Evolutionary conservation across 2,113 vertebrate species (phyloP), one percentile per base, ranked within the genome.

Genomic region (Hoplias malabaricus): DNA sequence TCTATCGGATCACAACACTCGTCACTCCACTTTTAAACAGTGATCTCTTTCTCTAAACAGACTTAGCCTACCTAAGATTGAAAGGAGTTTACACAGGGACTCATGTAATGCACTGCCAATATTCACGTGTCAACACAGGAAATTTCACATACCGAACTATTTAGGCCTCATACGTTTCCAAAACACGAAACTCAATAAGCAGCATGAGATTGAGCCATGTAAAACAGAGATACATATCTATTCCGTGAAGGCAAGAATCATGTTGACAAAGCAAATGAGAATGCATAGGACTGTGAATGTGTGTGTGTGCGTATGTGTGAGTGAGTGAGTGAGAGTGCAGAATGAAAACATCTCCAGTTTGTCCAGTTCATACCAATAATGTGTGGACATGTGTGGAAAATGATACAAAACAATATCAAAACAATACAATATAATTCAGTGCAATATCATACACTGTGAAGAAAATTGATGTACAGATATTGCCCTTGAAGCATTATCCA

Each of bases 211-310:
- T 6, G 57, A 63, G 16, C 16, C 33, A 9, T 21, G 16, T 42
- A 67, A 11, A 57, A 23, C 7, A 19, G 3, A 77, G 65, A 77
- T 59, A 69, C 6, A 31, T n/a, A 69, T 69, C 65, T 61, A 46
- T n/a, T 19, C 65, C 14, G 13, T 77, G 38, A 25, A 11, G 19
- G 36, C 29, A n/a, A 19, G 27, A 10, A n/a, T 57, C 27, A 4
- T 77, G 53, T 69, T 77, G n/a, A 77, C 50, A 57, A 23, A 62
- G 3, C 75, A 62, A 34, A 42, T 23, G 8, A 40, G 67, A 62
- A 70, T 67, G 69, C 14, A 9, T 38, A 36, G 19, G 27, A 10
- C 59, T 33, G 72, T 63, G 54, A 50, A 56, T 48, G n/a, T 23
- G 31, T 40, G 21, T 12, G 42, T 48, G 67, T 62, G 67, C 13